Evolutionary conservation across 2,888 invertebrate species (phyloP), one percentile per base, ranked within the genome.

Genomic region (Xylota segnis): DNA sequence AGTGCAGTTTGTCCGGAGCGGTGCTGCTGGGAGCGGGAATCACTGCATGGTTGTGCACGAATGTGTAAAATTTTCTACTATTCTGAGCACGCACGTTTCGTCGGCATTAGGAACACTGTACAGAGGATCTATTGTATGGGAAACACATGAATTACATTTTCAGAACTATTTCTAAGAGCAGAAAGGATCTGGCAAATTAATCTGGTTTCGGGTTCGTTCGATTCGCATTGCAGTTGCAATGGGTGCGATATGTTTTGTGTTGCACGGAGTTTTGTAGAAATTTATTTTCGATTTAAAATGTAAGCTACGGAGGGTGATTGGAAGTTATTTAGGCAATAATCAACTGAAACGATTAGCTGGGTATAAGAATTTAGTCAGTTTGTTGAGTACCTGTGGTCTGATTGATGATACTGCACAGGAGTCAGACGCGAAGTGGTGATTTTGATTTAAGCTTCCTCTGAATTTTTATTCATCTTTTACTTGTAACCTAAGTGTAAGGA

Each of bases 171-270:
- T 54, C 71, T 27, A 58, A 61, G 52, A 54, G 50, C 54, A 59
- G 65, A 75, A 75, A 59, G 34, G 81, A 71, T 45, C 47, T 70
- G 81, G 65, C 75, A 81, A 81, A 81, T 81, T 84, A 81, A 81
- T 84, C 81, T 75, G 81, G 75, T 56, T 81, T 81, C 65, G 79
- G 79, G 74, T 79, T 75, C 70, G 70, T 75, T 75, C 79, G 59
- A 52, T 75, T 70, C 70, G 45, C 40, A 68, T 72, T n/a, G 66
- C 59, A 71, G 37, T 72, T 50, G 34, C 56, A 83, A 74, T 78
- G 61, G 72, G 66, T 74, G 68, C 77, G 72, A 72, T 66, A 45
- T 63, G 50, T 32, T 56, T 27, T 56, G 29, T 68, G 56, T 45
- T 63, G 63, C 14, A 61, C 12, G 14, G 27, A 34, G 43, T 54